These are phyloP conservation scores for Pyxicephalus adspersus DNA, from an alignment of 2,113 vertebrate genomes.

Conservation along the genomic window DNA sequence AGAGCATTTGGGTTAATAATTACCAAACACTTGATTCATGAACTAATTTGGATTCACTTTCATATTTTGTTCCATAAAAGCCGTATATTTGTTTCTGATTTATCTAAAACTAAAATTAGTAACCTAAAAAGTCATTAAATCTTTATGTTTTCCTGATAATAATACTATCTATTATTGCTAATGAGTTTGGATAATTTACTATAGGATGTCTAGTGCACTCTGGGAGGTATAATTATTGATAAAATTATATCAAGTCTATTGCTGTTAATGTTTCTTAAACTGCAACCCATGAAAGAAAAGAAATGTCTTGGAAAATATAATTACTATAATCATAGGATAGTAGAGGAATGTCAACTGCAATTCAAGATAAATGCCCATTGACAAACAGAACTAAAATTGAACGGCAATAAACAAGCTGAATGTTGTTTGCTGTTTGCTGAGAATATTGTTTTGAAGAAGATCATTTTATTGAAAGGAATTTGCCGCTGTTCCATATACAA, in stretches of 20 bases:
- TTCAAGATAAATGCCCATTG: background rate
- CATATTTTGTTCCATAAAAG: background rate
- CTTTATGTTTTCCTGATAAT: constrained; percentile 21
- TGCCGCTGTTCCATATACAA: too few relatives aligned
- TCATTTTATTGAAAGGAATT: background rate
- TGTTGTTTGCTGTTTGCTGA: background rate
- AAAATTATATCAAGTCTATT: constrained; percentile 7
- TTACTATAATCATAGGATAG: constrained; percentile 21
- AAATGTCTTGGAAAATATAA: constrained; percentile 12
- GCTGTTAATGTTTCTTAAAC: constrained; percentile 2
- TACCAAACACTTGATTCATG: background rate
- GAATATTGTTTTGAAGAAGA: background rate
- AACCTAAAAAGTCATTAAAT: constrained; percentile 37
- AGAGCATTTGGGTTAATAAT: too few relatives aligned
- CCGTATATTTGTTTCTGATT: background rate
- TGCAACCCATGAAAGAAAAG: background rate
- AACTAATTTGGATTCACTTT: constrained; percentile 7
- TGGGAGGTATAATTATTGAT: constrained; percentile 28
- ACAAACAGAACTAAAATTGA: background rate
- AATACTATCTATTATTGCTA: constrained; percentile 6
- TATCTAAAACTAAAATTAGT: background rate
- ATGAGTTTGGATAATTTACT: constrained; percentile 30
- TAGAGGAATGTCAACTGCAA: constrained; percentile 12
- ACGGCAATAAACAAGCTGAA: background rate
- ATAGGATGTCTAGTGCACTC: constrained; percentile 20